phyloP scores from a whole-genome alignment of 35 echinoderm and acorn worm species.

The Ophioderma brevispina region DNA sequence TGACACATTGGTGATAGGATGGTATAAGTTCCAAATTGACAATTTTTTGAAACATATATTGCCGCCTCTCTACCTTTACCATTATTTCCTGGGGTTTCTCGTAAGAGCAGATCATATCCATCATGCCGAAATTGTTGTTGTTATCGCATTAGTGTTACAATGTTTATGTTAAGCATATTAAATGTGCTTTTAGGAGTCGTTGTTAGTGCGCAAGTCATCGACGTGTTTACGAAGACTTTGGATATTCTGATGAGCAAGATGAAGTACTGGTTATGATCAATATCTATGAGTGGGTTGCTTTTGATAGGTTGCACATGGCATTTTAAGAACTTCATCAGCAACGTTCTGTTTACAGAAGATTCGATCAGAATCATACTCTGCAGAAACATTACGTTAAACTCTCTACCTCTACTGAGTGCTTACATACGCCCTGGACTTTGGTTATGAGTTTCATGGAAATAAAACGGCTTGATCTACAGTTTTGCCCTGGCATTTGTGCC shows the following conservation, averaged over 20 bases:
- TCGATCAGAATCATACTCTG: neutral
- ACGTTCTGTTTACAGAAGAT: too few species aligned
- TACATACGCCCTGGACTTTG: slow-evolving; percentile 19
- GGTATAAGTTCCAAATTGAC: neutral
- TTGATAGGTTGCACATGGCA: too few species aligned
- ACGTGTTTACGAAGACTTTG: slow-evolving; percentile 26
- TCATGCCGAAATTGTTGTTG: neutral
- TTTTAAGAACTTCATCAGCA: too few species aligned
- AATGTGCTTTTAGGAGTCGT: slow-evolving; percentile 22
- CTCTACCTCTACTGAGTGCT: slow-evolving; percentile 29
- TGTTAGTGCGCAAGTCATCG: slow-evolving; percentile 14
- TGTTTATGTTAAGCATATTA: slow-evolving; percentile 54
- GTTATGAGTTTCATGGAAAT: slow-evolving; percentile 5
- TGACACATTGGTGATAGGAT: neutral
- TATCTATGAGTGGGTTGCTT: too few species aligned
- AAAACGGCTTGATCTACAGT: slow-evolving; percentile 29
- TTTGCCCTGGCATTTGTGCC: slow-evolving; percentile 59
- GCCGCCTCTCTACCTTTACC: slow-evolving; percentile 52
- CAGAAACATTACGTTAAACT: slow-evolving; percentile 22
- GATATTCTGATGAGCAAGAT: slow-evolving; percentile 37
- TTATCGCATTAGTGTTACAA: slow-evolving; percentile 13
- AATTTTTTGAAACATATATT: slow-evolving; percentile 30
- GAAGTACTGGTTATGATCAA: too few species aligned
- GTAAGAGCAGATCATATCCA: slow-evolving; percentile 26
- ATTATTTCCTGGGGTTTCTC: slow-evolving; percentile 29